These are phyloP conservation scores for Eurytoma adleriae DNA, from an alignment of 2,888 invertebrate genomes.

Conservation along the genomic window DNA sequence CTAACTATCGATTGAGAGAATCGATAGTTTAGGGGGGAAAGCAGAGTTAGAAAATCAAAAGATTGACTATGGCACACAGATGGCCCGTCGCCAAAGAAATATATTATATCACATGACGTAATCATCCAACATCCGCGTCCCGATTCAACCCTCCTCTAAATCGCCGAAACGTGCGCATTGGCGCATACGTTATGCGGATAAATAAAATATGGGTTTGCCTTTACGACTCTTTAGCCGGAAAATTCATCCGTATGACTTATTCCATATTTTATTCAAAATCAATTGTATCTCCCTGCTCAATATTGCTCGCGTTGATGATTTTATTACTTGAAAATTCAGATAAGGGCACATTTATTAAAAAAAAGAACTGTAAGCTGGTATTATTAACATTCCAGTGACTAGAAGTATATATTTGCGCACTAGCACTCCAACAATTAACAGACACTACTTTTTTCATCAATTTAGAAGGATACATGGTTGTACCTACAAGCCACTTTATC, in stretches of 20 bases:
- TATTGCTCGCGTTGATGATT: no score
- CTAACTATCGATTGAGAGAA: no score
- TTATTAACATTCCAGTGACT: no score
- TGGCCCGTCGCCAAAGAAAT: conserved; percentile 70
- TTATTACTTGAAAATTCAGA: no score
- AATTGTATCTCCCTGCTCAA: background rate
- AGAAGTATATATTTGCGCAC: no score
- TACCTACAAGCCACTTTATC: no score
- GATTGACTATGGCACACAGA: conserved; percentile 45
- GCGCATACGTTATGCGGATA: conserved; percentile 42
- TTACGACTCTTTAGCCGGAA: background rate
- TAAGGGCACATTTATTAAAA: no score
- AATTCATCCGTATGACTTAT: background rate
- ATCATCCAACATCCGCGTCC: conserved; percentile 69
- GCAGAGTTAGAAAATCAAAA: conserved; percentile 24
- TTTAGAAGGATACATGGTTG: no score
- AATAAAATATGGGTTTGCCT: conserved; percentile 26
- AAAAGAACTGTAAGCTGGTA: no score
- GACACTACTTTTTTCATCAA: no score
- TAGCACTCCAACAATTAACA: no score
- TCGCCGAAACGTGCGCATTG: conserved; percentile 27
- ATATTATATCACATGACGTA: conserved; percentile 69
- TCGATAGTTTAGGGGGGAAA: background rate
- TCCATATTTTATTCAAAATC: background rate
- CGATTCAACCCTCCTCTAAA: conserved; percentile 11